Percentiles rank a stretch among this genome's conserved stretches.
Conservation (phyloP, 1,140 invertebrate genomes). For the Danaus plexippus region DNA sequence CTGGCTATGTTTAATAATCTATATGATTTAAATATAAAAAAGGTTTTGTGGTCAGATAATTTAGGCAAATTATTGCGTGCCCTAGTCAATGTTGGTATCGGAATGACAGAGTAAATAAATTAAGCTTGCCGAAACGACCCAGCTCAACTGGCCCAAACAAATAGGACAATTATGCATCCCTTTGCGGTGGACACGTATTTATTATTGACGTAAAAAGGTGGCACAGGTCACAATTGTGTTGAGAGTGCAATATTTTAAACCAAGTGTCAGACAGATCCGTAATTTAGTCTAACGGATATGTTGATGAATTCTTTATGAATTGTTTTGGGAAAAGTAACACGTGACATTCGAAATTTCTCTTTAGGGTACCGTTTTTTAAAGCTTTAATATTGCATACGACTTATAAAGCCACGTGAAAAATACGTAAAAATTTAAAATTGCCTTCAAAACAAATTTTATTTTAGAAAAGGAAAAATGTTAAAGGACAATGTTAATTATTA, state of each 20-base stretch:
- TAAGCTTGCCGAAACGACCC: constrained; percentile 27
- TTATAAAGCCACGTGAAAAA: too few relatives aligned
- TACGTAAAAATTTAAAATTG: too few relatives aligned
- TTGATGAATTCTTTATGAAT: constrained; percentile 30
- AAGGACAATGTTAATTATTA: too few relatives aligned
- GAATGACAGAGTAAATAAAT: constrained; percentile 37
- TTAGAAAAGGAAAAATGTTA: too few relatives aligned
- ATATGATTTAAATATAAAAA: too few relatives aligned
- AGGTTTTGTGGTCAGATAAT: neutral
- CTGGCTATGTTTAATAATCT: too few relatives aligned
- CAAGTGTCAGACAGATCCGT: constrained; percentile 23
- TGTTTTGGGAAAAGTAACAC: constrained; percentile 6
- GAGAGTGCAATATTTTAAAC: constrained; percentile 17
- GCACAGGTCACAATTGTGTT: constrained; percentile 3
- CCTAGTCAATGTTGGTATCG: constrained; percentile 16
- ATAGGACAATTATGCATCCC: constrained; percentile 53
- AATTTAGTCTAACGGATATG: constrained; percentile 26
- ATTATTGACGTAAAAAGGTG: constrained; percentile 42
- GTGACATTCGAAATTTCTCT: too few relatives aligned
- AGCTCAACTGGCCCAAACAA: constrained; percentile 34
- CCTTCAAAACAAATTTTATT: too few relatives aligned
- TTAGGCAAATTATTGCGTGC: constrained; percentile 11
- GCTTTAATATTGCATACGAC: too few relatives aligned
- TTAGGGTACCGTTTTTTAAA: too few relatives aligned
- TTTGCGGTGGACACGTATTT: constrained; percentile 39